Base-by-base conservation (phyloP, 2,113 vertebrate species). In the Atlantisia rogersi region DNA sequence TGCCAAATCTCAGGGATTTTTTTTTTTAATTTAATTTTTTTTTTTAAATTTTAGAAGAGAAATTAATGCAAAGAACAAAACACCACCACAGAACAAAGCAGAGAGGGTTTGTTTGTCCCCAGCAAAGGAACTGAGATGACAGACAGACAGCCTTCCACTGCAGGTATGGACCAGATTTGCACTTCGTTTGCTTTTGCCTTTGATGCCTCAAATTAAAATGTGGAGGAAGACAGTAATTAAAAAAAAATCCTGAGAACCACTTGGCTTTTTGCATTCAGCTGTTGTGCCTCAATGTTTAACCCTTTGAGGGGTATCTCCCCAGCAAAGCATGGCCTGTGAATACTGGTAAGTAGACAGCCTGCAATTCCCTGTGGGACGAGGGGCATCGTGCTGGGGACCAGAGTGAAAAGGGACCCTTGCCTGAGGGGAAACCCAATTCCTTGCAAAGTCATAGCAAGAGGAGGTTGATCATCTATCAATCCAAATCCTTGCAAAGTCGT, bases 161-260 rank as follows among this genome's bases (percentile, higher is more conserved):
- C 90, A 79, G 88, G 35, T 76, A 82, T 9, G 6, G 19, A 10
- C 81, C 87, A 42, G 85, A 65, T 50, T 18, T 5, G 5, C 5
- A 0, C 40, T 28, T 28, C 73, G 87, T 64, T 67, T 32, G 65
- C 67, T 77, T 37, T 32, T 29, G 74, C 26, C 94, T 97, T 97
- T 97, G 95, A 96, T 86, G 86, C 88, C 71, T 94, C 87, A 24
- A 92, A 95, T 94, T 79, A 94, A 94, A 96, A 95, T 3, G 35
- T 32, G 55, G 65, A 1, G 1, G 62, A 91, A 95, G 74, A 62
- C 1, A 2, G 77, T 80, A 92, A 97, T 96, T 97, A 90, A 96
- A 93, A 83, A 39, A 73, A 75, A 26, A 40, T 7, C 31, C 64
- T 29, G 62, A 89, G 77, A 86, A 52, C 28, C 65, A 20, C 58